phyloP scores from a whole-genome alignment of 2,888 invertebrate genomes.

The Brachyptera risi region DNA sequence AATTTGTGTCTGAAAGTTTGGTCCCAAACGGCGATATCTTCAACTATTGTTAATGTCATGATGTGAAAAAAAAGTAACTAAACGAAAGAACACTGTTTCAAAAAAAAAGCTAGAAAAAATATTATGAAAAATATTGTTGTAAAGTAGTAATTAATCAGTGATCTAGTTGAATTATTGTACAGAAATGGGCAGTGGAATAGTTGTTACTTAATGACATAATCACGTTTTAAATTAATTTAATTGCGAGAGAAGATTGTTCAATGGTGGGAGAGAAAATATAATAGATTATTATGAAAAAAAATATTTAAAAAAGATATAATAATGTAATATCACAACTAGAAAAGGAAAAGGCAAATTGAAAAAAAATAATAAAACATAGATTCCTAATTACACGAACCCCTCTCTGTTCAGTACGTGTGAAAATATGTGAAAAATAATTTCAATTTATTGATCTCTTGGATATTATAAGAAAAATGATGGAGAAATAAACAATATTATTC shows the following conservation, averaged over 20 bases:
- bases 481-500: too few relatives aligned
- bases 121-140: slow-evolving; percentile 29
- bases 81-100: slow-evolving; percentile 27
- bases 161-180: slow-evolving; percentile 28
- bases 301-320: slow-evolving; percentile 15
- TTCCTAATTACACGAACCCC: background rate
- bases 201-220: slow-evolving; percentile 29
- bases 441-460: too few relatives aligned
- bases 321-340: slow-evolving; percentile 18
- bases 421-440: too few relatives aligned
- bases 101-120: slow-evolving; percentile 26
- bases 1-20: background rate
- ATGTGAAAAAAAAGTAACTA: too few relatives aligned
- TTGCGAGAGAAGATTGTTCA: background rate
- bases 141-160: slow-evolving; percentile 24
- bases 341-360: slow-evolving; percentile 24
- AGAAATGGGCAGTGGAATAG: slow-evolving; percentile 30
- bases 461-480: too few relatives aligned
- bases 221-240: slow-evolving; percentile 19
- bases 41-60: too few relatives aligned
- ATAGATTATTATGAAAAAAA: slow-evolving; percentile 20
- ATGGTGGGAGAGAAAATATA: slow-evolving; percentile 21
- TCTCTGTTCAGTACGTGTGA: slow-evolving; percentile 22
- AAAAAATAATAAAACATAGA: slow-evolving; percentile 16
- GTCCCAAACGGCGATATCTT: too few relatives aligned